Conservation (phyloP, 2,888 invertebrate genomes). For the Calameuta idolon region DNA sequence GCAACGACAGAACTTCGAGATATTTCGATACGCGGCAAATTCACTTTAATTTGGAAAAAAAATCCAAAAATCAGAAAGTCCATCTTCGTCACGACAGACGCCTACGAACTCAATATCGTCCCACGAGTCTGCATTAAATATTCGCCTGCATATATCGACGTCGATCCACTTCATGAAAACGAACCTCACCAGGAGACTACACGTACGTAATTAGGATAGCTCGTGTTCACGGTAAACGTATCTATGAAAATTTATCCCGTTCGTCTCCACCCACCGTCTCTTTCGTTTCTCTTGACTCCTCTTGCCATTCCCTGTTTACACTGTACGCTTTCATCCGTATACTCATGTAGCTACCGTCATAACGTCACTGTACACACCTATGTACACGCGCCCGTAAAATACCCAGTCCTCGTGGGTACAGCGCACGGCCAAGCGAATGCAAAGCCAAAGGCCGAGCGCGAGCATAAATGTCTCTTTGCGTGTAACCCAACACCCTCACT, state of each 20-base stretch:
- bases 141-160: background rate
- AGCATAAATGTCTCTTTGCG: slow-evolving; percentile 42
- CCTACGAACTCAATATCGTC: too few species aligned
- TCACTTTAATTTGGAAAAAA: too few species aligned
- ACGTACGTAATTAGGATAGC: background rate
- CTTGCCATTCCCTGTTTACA: background rate
- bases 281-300: background rate
- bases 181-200: too few species aligned
- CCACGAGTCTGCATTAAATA: background rate
- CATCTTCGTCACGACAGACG: background rate
- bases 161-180: background rate
- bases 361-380: background rate
- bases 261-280: background rate
- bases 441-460: slow-evolving; percentile 30
- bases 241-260: background rate
- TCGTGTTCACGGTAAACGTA: background rate
- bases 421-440: background rate
- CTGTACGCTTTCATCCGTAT: background rate
- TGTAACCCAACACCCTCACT: slow-evolving; percentile 38
- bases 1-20: background rate
- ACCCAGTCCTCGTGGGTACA: background rate
- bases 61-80: background rate
- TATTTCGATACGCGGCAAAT: background rate
- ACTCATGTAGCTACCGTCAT: background rate
- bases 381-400: background rate